These are phyloP conservation scores for Morpho deidamia DNA, from an alignment of 2,888 invertebrate species.

Conservation along the genomic window DNA sequence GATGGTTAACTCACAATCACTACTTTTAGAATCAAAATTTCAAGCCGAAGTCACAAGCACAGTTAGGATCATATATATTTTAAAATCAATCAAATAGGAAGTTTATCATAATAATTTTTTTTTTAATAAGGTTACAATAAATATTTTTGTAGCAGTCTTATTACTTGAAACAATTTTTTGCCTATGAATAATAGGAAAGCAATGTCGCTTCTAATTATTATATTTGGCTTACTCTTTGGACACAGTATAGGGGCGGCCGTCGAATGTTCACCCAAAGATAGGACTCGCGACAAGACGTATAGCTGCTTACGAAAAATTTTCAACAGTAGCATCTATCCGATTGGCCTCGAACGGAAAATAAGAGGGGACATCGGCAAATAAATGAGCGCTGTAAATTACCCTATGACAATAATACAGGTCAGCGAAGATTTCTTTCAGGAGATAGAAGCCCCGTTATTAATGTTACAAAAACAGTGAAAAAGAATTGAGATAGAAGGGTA, in stretches of 20 bases:
- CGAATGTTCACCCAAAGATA: slow-evolving; percentile 77
- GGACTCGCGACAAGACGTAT: slow-evolving; percentile 75
- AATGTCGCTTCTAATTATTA: background rate
- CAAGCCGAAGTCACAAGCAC: no score
- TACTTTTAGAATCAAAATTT: no score
- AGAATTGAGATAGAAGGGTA: slow-evolving; percentile 62
- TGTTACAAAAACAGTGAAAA: slow-evolving; percentile 73
- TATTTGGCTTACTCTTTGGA: slow-evolving; percentile 39
- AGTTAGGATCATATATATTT: no score
- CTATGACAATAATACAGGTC: slow-evolving; percentile 79
- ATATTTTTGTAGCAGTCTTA: no score
- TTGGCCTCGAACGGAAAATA: slow-evolving; percentile 77
- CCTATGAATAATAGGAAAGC: no score
- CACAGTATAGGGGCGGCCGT: slow-evolving; percentile 63
- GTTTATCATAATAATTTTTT: no score
- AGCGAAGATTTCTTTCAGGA: slow-evolving; percentile 71
- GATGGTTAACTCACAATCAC: no score
- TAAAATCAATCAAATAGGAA: no score
- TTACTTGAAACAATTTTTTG: no score
- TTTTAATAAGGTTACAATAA: no score
- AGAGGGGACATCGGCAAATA: slow-evolving; percentile 74
- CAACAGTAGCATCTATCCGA: slow-evolving; percentile 74
- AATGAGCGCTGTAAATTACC: slow-evolving; percentile 75
- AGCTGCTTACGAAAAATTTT: slow-evolving; percentile 78
- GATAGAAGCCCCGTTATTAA: slow-evolving; percentile 71